Evolutionary conservation across 2,113 vertebrate species (phyloP), one percentile per base, ranked within the genome.

Genomic region (Eolophus roseicapilla): DNA sequence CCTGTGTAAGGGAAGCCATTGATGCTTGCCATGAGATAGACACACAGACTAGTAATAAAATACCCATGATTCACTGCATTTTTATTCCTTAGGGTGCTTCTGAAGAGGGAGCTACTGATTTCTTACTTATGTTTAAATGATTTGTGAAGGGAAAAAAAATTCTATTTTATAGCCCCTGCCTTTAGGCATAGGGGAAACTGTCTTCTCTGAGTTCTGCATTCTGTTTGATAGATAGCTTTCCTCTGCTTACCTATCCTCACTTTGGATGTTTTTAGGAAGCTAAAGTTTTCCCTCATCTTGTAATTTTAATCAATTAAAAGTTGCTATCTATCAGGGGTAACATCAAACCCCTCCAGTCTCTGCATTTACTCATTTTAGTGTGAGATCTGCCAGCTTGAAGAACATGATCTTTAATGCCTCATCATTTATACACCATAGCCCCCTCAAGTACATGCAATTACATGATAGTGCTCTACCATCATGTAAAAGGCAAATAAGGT

Each of bases 1-100:
- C 21, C 64, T 35, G 78, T 93, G 93, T 96, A 95, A 97, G 96
- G 96, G 84, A 90, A 97, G 91, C 86, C 92, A 97, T 96, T 97
- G 97, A 97, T 95, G 92, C 95, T 95, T 97, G 93, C 95, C 96
- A 92, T 95, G 94, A 97, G 95, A 96, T 94, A 96, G 94, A 96
- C 95, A 96, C 91, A 97, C 86, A 93, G 89, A 74, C 84, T 24
- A 86, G 96, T 93, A 97, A 92, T 96, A 95, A 96, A 96, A 89
- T 96, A 93, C 93, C 94, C 90, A 84, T 80, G 95, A 97, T 97
- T 96, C 94, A 92, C 86, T 97, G 95, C 96, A 84, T 80, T 94
- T 96, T 88, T 93, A 97, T 94, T 96, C 96, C 93, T 94, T 29
- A 43, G 93, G 92, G 92, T 95, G 73, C 79, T 89, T 97, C 86